Evolutionary conservation across 2,113 vertebrate species (phyloP), one percentile per base, ranked within the genome.

Genomic region (Oryzias celebensis): DNA sequence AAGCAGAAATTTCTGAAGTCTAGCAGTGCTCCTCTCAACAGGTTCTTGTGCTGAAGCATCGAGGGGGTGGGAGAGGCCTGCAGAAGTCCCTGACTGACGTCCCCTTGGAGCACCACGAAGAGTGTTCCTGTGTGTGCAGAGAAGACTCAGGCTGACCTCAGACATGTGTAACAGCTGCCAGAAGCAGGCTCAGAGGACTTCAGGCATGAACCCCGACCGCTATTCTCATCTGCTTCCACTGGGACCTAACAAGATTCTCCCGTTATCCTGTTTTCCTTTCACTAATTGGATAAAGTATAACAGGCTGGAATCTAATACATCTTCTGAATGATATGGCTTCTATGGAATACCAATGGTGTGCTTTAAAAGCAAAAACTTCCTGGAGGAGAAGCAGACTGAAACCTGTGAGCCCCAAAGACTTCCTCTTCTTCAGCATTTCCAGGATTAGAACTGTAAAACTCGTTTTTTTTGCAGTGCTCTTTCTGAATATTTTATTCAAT

Each of bases 21-120:
- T 48, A 58, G 43, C 12, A 20, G 22, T 56, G 23, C 20, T 44
- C 62, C 17, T 13, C 15, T 17, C 69, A 8, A 28, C 75, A 99
- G 97, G 96, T 98, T 80, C 93, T 99, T 36, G 93, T 97, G 81
- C 69, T 99, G 84, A 96, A 95, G 81, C 94, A 95, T 74, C 92
- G 94, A 65, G 89, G 67, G 3, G 96, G 95, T 5, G 87, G 89
- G 47, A 88, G 90, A 28, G 94, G 94, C 41, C 75, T 97, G 72
- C 96, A 96, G 83, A 98, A 98, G 85, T 93, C 95, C 7, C 85
- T 99, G 88, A 94, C 95, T 1, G 97, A 99, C 14, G 95, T 98
- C 64, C 82, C 92, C 58, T 82, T 99, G 91, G 97, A 98, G 80
- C 97, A 99, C 82, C 97, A 99, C 0, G 96, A 98, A 73, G 96